Evolutionary conservation across 2,113 vertebrate species (phyloP), one percentile per base, ranked within the genome.

Genomic region (Pseudorasbora parva): DNA sequence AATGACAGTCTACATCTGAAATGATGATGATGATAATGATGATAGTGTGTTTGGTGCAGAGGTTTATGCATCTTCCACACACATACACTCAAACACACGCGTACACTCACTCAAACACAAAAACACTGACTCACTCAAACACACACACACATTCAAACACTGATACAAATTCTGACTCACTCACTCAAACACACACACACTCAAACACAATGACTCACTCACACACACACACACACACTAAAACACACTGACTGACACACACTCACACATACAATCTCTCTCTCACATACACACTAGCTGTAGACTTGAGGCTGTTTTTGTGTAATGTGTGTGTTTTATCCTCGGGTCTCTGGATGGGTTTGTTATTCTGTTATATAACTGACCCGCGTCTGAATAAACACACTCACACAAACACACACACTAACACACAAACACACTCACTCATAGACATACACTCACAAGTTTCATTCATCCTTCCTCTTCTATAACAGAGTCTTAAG

Each of bases 351-450:
- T 45, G 21, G 17, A 68, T 37, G 64, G 64, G 41, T 71, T 71
- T 71, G 41, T 71, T 71, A 71, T 71, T 30, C 19, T 15, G 68
- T 71, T 71, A 71, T 12, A 14, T 71, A 71, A 71, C 68, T 11
- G 14, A 25, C 57, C 5, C 57, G 23, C 0, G 15, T 37, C 30
- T 69, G n/a, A 43, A 69, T 23, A 45, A 1, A 37, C 30, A 69
- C 37, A 71, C 21, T 23, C 33, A 68, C 33, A 43, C 66, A 14
- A 9, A 47, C 45, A 47, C 21, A 33, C 17, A 43, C 17, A 7
- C 30, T 21, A 30, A 11, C 15, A 41, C 37, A 41, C 17, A 27
- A 4, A 37, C 21, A 68, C 27, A 69, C 33, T 43, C 21, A 45
- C 33, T 41, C 19, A 43, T 37, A 14, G 19, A 33, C 30, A 33